phyloP scores from a whole-genome alignment of 2,113 vertebrate genomes.

The Lophura nycthemera region DNA sequence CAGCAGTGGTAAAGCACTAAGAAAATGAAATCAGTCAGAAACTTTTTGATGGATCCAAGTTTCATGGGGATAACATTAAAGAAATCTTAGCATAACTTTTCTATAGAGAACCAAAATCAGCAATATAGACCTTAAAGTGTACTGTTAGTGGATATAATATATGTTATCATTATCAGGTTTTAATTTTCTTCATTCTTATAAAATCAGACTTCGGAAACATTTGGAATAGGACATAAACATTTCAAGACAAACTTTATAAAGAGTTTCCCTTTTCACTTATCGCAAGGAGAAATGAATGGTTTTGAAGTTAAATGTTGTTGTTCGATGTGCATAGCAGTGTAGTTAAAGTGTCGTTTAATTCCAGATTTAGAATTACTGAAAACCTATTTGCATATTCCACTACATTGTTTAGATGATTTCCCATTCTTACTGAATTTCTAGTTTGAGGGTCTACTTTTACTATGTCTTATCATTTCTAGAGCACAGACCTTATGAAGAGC shows the following conservation, averaged over 20 bases:
- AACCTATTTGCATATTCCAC: neutral
- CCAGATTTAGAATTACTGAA: neutral
- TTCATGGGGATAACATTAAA: conserved; percentile 18
- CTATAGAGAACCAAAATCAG: neutral
- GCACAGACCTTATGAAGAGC: too few relatives aligned
- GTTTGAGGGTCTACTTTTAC: neutral
- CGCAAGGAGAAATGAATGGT: neutral
- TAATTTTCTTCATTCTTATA: neutral
- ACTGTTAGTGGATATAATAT: neutral
- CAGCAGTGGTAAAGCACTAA: conserved; percentile 5
- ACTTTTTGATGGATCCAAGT: conserved; percentile 17
- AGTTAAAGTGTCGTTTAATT: neutral
- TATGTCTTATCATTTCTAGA: neutral
- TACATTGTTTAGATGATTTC: neutral
- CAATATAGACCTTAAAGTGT: neutral
- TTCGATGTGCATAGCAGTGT: neutral
- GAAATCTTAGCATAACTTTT: neutral
- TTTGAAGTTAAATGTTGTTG: neutral
- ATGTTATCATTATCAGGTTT: neutral
- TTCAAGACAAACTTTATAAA: neutral
- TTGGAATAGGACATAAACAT: neutral
- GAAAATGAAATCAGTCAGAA: conserved; percentile 44
- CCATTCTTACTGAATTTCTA: neutral
- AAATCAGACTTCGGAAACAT: neutral
- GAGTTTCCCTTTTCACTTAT: neutral